Evolutionary conservation across 2,888 invertebrate genomes (phyloP).

Genomic region (Eilema sororculum): DNA sequence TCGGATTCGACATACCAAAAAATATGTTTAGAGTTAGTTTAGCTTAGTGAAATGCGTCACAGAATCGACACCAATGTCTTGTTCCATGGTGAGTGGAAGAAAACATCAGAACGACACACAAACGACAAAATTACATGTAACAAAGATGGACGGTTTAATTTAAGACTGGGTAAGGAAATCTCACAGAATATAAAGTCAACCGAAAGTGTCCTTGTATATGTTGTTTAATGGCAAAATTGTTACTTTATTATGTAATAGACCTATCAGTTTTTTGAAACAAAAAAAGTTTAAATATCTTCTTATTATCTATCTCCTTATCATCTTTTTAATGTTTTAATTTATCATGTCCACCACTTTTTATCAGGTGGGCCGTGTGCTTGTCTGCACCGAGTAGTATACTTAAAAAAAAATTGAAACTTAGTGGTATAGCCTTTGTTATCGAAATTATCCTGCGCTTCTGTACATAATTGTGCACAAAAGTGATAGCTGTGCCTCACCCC

Average conservation of each 20-base stretch:
- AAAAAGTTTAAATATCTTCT: too few species aligned
- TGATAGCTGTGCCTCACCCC: not conserved
- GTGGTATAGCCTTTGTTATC: too few species aligned
- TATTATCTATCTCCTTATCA: too few species aligned
- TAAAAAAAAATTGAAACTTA: too few species aligned
- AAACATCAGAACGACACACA: conserved; percentile 22
- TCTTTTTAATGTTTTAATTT: not conserved
- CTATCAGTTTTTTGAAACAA: too few species aligned
- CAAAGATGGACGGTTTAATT: conserved; percentile 28
- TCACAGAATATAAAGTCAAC: not conserved
- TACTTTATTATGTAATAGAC: too few species aligned
- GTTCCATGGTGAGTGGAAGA: conserved; percentile 24
- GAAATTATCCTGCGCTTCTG: too few species aligned
- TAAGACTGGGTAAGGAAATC: conserved; percentile 33
- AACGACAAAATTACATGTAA: not conserved
- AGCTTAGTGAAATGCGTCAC: not conserved
- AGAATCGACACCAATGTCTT: not conserved
- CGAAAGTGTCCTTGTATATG: not conserved
- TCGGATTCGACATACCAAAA: not conserved
- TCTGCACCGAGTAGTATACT: too few species aligned
- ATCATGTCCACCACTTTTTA: too few species aligned
- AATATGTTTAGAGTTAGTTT: too few species aligned
- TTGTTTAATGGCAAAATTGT: too few species aligned
- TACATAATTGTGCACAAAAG: not conserved
- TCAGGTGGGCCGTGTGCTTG: too few species aligned